A percentile compares a stretch with the other conserved stretches of the same genome.
Conservation (phyloP, 2,888 invertebrate genomes). For the Tipula confusa region DNA sequence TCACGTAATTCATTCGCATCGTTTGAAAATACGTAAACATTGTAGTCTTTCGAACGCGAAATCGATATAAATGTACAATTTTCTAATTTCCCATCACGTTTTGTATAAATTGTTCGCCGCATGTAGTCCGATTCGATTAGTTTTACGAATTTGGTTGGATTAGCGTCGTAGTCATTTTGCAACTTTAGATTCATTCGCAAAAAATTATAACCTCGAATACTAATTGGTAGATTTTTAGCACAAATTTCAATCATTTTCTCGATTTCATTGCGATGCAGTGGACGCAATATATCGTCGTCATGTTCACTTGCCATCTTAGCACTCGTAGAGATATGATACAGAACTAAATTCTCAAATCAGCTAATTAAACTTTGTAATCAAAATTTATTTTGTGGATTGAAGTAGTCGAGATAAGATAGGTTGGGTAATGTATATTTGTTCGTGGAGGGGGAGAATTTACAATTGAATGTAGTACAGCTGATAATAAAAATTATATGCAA, state of each 20-base stretch:
- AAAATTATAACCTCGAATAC: background rate
- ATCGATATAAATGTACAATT: slow-evolving; percentile 14
- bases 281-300: background rate
- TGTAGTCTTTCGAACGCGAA: background rate
- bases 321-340: background rate
- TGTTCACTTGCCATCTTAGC: background rate
- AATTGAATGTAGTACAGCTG: too few species aligned
- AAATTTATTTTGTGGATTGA: background rate
- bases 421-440: background rate
- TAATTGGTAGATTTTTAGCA: background rate
- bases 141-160: background rate
- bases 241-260: background rate
- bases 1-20: background rate
- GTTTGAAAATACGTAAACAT: background rate
- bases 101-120: background rate
- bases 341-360: background rate
- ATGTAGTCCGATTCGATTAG: background rate
- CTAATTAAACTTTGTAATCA: too few species aligned
- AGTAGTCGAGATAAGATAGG: background rate
- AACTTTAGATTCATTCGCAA: background rate
- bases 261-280: background rate
- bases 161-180: background rate
- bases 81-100: background rate
- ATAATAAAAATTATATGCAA: too few species aligned
- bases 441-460: too few species aligned